A percentile compares a stretch with the other conserved stretches of the same genome.
These are phyloP conservation scores for Drosophila grimshawi DNA, from an alignment of 1,140 invertebrate species.

Conservation along the genomic window DNA sequence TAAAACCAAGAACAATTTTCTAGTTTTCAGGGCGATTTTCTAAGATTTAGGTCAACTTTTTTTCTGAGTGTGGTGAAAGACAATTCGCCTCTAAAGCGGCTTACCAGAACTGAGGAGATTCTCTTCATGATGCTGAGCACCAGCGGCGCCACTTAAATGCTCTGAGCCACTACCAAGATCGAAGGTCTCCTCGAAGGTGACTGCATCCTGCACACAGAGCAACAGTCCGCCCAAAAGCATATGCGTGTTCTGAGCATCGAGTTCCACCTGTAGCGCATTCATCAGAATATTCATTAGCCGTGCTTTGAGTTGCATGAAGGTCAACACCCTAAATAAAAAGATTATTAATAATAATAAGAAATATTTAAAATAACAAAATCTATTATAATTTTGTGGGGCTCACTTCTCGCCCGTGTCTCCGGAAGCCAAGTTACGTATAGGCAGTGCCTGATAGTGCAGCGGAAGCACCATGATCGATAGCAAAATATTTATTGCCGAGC, in stretches of 20 bases:
- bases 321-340: slow-evolving; percentile 84
- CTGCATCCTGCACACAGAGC: slow-evolving; percentile 92
- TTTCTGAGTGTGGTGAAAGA: neutral
- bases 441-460: slow-evolving; percentile 94
- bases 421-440: slow-evolving; percentile 90
- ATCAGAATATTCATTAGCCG: slow-evolving; percentile 94
- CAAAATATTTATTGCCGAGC: slow-evolving; percentile 95
- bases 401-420: slow-evolving; percentile 85
- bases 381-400: slow-evolving; percentile 31
- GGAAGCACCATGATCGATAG: slow-evolving; percentile 95
- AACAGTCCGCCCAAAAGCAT: slow-evolving; percentile 94
- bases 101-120: slow-evolving; percentile 91
- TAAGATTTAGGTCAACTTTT: no score
- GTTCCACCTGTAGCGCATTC: slow-evolving; percentile 93
- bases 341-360: neutral
- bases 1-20: no score
- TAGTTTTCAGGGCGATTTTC: no score
- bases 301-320: slow-evolving; percentile 92
- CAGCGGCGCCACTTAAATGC: slow-evolving; percentile 84
- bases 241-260: slow-evolving; percentile 94
- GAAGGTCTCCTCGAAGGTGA: slow-evolving; percentile 88
- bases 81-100: slow-evolving; percentile 21
- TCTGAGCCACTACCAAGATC: slow-evolving; percentile 85
- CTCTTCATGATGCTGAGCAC: slow-evolving; percentile 85
- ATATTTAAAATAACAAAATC: neutral